Conservation (phyloP, 2,797 vertebrate genomes). For the Thaleichthys pacificus region DNA sequence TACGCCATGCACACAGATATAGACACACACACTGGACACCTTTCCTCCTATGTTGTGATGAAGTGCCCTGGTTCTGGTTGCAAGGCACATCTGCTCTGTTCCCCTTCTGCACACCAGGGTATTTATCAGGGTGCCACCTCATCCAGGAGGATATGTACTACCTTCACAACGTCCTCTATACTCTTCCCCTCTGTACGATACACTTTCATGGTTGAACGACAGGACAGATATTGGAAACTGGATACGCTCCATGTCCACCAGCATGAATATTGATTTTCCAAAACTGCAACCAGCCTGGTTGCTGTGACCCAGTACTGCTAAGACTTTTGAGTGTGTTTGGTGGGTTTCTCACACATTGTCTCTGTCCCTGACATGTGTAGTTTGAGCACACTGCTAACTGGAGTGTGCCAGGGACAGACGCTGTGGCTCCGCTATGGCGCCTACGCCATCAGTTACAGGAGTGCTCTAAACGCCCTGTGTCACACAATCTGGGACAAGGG, state of each 20-base stretch:
- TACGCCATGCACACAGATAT: conserved; percentile 22
- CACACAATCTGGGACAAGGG: conserved; percentile 52
- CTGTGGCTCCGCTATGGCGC: conserved; percentile 46
- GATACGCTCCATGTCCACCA: background rate
- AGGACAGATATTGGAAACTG: conserved; percentile 10
- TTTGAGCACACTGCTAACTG: conserved; percentile 40
- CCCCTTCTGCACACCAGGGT: conserved; percentile 19
- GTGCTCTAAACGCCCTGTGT: conserved; percentile 42
- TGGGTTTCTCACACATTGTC: background rate
- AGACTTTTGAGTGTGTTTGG: background rate
- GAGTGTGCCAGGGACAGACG: conserved; percentile 45
- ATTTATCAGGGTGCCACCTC: conserved; percentile 42
- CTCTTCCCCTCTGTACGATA: background rate
- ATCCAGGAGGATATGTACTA: conserved; percentile 17
- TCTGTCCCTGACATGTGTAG: conserved; percentile 13
- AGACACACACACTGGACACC: conserved; percentile 19
- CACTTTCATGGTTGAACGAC: background rate
- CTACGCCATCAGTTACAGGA: conserved; percentile 53
- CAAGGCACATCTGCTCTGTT: conserved; percentile 23
- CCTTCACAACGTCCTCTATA: conserved; percentile 37
- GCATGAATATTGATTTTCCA: background rate
- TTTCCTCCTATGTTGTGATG: conserved; percentile 24
- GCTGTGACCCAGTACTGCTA: background rate
- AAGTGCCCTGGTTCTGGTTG: conserved; percentile 21
- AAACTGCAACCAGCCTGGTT: background rate